Conservation (phyloP, 2,888 invertebrate species). For the Cyclophora albipunctata region DNA sequence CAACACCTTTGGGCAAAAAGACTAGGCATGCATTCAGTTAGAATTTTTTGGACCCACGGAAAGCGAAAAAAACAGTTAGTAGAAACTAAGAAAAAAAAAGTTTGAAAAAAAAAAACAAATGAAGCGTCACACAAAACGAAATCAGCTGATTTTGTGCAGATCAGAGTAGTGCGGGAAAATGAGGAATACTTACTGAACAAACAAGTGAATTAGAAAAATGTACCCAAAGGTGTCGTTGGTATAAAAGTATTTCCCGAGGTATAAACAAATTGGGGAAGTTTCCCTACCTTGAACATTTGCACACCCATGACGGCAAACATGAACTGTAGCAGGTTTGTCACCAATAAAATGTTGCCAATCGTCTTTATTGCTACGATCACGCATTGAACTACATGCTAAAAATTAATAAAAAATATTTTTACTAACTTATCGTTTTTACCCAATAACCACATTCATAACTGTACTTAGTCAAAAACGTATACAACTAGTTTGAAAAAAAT, state of each 20-base stretch:
- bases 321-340: slow-evolving; percentile 99
- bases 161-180: slow-evolving; percentile 7
- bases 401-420: slow-evolving; percentile 31
- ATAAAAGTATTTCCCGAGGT: slow-evolving; percentile 7
- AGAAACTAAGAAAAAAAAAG: slow-evolving; percentile 21
- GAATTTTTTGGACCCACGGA: slow-evolving; percentile 68
- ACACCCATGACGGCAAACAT: slow-evolving; percentile 99
- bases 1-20: slow-evolving; percentile 69
- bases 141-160: slow-evolving; percentile 36
- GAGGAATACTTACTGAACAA: slow-evolving; percentile 44
- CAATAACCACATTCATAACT: no score
- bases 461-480: no score
- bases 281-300: slow-evolving; percentile 99
- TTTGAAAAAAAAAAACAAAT: slow-evolving; percentile 4
- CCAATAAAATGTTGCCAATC: slow-evolving; percentile 99
- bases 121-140: slow-evolving; percentile 58
- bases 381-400: slow-evolving; percentile 99
- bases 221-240: slow-evolving; percentile 68
- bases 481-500: no score
- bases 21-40: slow-evolving; percentile 42
- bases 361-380: slow-evolving; percentile 99
- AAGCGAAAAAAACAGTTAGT: slow-evolving; percentile 49
- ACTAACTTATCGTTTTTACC: not conserved
- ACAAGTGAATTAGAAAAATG: slow-evolving; percentile 25
- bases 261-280: slow-evolving; percentile 5